These are phyloP conservation scores for Eremobia ochroleuca DNA, from an alignment of 2,888 invertebrate species.

Conservation along the genomic window DNA sequence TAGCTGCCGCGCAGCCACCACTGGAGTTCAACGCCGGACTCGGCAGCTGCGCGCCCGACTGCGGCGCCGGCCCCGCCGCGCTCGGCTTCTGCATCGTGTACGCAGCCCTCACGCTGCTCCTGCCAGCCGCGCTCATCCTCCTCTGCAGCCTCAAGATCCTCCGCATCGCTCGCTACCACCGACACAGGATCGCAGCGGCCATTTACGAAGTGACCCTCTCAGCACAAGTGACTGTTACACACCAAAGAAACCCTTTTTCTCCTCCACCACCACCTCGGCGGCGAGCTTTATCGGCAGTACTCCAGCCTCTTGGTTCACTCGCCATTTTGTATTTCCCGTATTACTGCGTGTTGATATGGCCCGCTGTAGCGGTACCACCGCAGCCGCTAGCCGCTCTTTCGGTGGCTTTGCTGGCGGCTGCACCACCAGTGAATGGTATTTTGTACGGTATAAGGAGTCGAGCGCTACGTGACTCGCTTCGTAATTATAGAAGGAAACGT, in stretches of 20 bases:
- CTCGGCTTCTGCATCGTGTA: conserved; percentile 93
- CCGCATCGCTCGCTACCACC: conserved; percentile 93
- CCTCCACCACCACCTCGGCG: conserved; percentile 93
- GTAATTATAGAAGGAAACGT: conserved; percentile 95
- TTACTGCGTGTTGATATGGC: conserved; percentile 93
- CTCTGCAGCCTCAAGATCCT: conserved; percentile 94
- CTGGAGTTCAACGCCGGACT: conserved; percentile 86
- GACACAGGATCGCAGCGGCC: conserved; percentile 96
- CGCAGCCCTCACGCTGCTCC: conserved; percentile 92
- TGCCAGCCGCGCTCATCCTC: conserved; percentile 93
- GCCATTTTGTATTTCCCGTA: conserved; percentile 94
- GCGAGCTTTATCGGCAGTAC: conserved; percentile 92
- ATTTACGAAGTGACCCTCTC: conserved; percentile 96
- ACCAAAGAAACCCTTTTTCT: conserved; percentile 95
- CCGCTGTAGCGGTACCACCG: conserved; percentile 85
- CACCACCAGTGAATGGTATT: conserved; percentile 94
- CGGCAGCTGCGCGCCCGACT: conserved; percentile 93
- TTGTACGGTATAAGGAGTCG: conserved; percentile 95
- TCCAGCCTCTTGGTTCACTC: conserved; percentile 94
- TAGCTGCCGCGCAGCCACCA: conserved; percentile 91
- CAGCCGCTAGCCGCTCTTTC: conserved; percentile 91
- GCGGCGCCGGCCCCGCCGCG: conserved; percentile 91
- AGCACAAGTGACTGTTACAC: conserved; percentile 96
- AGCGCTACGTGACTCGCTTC: conserved; percentile 93
- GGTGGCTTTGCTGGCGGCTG: conserved; percentile 92